A percentile compares a stretch with the other conserved stretches of the same genome.
Conservation (phyloP, 2,888 invertebrate species). For the Argyresthia goedartella region DNA sequence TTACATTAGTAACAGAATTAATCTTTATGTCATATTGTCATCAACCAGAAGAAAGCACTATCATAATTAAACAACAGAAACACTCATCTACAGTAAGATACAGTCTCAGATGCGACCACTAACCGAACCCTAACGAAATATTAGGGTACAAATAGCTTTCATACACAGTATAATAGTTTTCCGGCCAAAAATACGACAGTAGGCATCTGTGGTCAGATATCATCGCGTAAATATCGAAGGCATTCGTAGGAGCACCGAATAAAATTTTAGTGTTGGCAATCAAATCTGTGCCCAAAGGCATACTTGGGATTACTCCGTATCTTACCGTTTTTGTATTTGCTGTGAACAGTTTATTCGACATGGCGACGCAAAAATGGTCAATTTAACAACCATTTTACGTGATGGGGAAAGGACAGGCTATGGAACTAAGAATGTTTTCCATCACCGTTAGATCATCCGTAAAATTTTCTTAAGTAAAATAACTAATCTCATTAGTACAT, state of each 20-base stretch:
- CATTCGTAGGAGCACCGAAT: not conserved
- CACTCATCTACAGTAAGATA: not conserved
- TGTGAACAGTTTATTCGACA: too few relatives aligned
- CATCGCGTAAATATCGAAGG: constrained; percentile 1
- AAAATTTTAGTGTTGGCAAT: constrained; percentile 7
- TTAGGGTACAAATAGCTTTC: not conserved
- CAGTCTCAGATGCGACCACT: not conserved
- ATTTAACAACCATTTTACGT: too few relatives aligned
- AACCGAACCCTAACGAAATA: not conserved
- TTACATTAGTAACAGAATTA: too few relatives aligned
- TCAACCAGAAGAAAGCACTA: not conserved
- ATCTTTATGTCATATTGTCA: too few relatives aligned
- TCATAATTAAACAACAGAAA: not conserved
- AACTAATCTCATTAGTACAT: too few relatives aligned
- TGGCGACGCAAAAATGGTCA: too few relatives aligned
- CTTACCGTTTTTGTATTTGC: too few relatives aligned
- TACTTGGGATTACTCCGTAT: not conserved
- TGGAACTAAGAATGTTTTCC: too few relatives aligned
- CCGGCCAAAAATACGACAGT: not conserved
- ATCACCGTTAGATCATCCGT: too few relatives aligned
- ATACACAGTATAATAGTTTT: too few relatives aligned
- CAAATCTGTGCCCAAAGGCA: constrained; percentile 1
- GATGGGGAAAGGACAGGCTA: too few relatives aligned
- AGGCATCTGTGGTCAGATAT: not conserved
- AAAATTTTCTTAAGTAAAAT: too few relatives aligned